phyloP scores from a whole-genome alignment of 2,113 vertebrate species.

The Mesocricetus auratus region DNA sequence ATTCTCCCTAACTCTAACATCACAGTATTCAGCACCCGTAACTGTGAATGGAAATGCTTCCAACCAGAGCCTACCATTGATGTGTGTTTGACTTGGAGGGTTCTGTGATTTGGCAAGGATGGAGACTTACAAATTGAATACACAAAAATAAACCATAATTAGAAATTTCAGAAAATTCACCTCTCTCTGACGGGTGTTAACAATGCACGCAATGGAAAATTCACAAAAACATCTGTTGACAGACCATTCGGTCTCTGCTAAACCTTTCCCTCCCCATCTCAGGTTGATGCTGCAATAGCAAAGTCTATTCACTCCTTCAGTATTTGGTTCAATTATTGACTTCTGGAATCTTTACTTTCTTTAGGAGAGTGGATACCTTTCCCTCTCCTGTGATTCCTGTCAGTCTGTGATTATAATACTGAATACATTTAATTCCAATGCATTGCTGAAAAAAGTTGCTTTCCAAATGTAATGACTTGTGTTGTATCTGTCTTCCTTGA shows the following conservation, averaged over 20 bases:
- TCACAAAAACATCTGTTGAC: neutral
- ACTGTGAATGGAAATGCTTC: neutral
- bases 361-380: constrained; percentile 10
- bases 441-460: neutral
- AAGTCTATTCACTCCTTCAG: neutral
- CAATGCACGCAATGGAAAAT: neutral
- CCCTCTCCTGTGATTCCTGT: neutral
- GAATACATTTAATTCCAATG: neutral
- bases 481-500: neutral
- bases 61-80: neutral
- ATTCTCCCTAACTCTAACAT: constrained; percentile 59
- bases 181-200: constrained; percentile 10
- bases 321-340: neutral
- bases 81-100: neutral
- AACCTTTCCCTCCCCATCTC: neutral
- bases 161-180: constrained; percentile 9
- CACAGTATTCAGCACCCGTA: constrained; percentile 24
- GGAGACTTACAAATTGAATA: neutral
- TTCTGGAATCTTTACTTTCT: constrained; percentile 16
- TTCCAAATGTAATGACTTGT: neutral
- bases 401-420: neutral
- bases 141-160: neutral
- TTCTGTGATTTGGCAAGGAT: constrained; percentile 9
- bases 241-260: neutral
- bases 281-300: neutral